Conservation (phyloP, 1,140 invertebrate genomes). For the Zophobas atratus region DNA sequence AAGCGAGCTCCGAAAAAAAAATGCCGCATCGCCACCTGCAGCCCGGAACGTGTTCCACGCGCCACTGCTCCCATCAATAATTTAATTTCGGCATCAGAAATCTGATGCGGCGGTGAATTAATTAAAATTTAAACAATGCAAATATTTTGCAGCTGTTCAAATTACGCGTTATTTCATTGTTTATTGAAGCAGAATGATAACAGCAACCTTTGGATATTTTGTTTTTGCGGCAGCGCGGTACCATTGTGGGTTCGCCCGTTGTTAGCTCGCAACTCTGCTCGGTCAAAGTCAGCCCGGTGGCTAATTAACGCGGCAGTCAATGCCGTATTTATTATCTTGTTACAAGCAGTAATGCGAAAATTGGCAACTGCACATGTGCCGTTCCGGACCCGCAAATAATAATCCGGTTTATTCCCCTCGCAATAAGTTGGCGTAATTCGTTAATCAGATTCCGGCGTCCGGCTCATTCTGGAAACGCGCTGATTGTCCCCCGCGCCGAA, state of each 20-base stretch:
- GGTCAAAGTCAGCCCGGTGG: conserved; percentile 16
- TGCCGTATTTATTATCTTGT: conserved; percentile 39
- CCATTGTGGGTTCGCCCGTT: not conserved
- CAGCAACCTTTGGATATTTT: not conserved
- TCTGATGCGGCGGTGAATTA: not conserved
- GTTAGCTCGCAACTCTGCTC: not conserved
- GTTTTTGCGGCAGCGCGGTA: not conserved
- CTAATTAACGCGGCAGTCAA: conserved; percentile 38
- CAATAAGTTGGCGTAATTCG: conserved; percentile 41
- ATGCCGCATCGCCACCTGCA: too few species aligned
- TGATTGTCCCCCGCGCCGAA: conserved; percentile 30
- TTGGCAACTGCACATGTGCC: conserved; percentile 27
- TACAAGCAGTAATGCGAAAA: conserved; percentile 25
- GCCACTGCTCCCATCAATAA: not conserved
- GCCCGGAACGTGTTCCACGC: not conserved
- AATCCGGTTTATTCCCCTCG: conserved; percentile 41
- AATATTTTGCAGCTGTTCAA: not conserved
- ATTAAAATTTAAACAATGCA: conserved; percentile 15
- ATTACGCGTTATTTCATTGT: not conserved
- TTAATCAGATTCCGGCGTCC: conserved; percentile 34
- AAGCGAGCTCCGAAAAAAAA: too few species aligned
- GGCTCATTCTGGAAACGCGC: conserved; percentile 14
- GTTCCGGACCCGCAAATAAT: conserved; percentile 30
- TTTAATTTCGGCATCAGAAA: conserved; percentile 9
- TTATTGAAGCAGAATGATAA: not conserved